Evolutionary conservation across 2,888 invertebrate genomes (phyloP).

Genomic region (Watsonalla binaria): DNA sequence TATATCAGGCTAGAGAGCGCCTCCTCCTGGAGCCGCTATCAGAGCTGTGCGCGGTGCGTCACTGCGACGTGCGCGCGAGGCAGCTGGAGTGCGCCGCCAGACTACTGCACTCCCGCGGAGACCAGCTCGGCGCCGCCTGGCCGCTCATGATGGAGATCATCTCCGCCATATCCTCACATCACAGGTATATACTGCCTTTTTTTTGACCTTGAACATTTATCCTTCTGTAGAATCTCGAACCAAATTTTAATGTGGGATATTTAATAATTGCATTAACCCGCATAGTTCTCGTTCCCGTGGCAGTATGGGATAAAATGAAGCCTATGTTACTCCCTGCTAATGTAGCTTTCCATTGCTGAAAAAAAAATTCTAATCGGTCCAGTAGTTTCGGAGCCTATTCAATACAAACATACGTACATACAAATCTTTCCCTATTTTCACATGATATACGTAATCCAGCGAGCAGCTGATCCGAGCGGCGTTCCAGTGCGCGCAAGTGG

Average conservation of each 20-base stretch:
- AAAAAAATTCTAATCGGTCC: no score
- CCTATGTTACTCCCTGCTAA: no score
- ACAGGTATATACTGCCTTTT: constrained; percentile 80
- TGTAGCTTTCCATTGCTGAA: no score
- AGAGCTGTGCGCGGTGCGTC: constrained; percentile 93
- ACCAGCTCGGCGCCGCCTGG: constrained; percentile 96
- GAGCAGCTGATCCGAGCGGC: constrained; percentile 95
- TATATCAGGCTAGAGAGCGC: constrained; percentile 85
- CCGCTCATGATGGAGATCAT: constrained; percentile 95
- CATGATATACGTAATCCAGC: constrained; percentile 52
- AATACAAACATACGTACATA: no score
- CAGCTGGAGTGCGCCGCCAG: constrained; percentile 97
- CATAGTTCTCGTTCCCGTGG: no score
- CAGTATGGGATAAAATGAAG: no score
- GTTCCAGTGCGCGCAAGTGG: constrained; percentile 96
- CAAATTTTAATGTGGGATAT: no score
- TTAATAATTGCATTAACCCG: no score
- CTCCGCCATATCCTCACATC: constrained; percentile 95
- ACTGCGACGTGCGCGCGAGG: constrained; percentile 95
- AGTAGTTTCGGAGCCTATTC: no score
- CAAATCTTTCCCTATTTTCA: not conserved
- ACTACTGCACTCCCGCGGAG: constrained; percentile 94
- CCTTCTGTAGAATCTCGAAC: no score
- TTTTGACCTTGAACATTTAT: not conserved
- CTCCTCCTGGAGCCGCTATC: constrained; percentile 92